Evolutionary conservation across 2,113 vertebrate genomes (phyloP).

Genomic region (Elephas maximus): DNA sequence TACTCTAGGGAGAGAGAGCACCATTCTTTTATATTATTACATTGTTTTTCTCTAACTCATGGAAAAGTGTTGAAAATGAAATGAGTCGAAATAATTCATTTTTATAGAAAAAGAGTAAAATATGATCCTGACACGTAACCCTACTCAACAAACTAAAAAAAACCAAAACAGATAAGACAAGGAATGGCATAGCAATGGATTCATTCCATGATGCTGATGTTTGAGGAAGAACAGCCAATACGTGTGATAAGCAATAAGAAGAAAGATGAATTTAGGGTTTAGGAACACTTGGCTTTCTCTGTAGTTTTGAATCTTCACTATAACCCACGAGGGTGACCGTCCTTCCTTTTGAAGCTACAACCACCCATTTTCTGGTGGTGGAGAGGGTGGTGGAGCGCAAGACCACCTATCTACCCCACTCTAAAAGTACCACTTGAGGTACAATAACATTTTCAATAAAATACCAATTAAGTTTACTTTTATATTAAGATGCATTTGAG

Average conservation of each 20-base stretch:
- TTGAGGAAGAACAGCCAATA: slow-evolving; percentile 10
- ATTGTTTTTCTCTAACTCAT: background rate
- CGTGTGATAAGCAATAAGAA: background rate
- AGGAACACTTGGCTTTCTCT: background rate
- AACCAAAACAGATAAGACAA: slow-evolving; percentile 9
- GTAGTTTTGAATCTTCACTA: background rate
- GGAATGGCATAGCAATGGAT: background rate
- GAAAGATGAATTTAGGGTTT: background rate
- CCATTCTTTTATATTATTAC: background rate
- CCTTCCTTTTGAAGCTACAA: background rate
- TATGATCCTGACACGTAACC: background rate
- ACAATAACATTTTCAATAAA: background rate
- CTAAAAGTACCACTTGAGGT: background rate
- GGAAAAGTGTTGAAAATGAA: background rate
- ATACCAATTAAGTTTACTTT: background rate
- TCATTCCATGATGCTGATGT: background rate
- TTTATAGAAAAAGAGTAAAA: slow-evolving; percentile 26
- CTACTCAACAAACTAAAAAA: background rate
- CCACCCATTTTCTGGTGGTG: background rate
- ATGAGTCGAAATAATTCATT: background rate
- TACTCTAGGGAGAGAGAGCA: background rate
- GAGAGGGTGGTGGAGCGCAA: background rate
- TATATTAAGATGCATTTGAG: background rate
- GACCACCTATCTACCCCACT: background rate
- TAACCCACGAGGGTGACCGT: background rate